Conservation (phyloP, 2,797 vertebrate genomes). For the Halcyon chelicuti region DNA sequence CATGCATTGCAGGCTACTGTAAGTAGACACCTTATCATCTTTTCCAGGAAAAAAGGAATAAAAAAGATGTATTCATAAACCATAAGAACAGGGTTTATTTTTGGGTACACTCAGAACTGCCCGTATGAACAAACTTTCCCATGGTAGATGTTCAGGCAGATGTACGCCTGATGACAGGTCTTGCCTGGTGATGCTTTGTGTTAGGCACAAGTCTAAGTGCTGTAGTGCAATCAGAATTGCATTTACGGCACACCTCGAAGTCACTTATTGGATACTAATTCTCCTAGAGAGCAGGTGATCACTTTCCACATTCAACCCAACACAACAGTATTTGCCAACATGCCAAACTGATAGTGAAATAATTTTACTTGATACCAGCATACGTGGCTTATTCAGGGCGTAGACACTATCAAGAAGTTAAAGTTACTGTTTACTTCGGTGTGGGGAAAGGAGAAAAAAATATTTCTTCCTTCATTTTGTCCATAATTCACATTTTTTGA, state of each 20-base stretch:
- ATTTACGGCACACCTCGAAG: conserved; percentile 13
- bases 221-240: not conserved
- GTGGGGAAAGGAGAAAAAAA: not conserved
- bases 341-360: not conserved
- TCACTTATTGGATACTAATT: conserved; percentile 43
- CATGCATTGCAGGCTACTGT: not conserved
- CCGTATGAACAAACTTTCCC: not conserved
- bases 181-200: not conserved
- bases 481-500: not conserved
- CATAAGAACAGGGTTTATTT: not conserved
- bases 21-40: not conserved
- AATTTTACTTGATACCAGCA: not conserved
- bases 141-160: not conserved
- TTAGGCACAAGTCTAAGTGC: conserved; percentile 22
- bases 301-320: not conserved
- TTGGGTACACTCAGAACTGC: not conserved
- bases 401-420: not conserved
- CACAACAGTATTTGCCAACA: not conserved
- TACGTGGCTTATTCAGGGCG: not conserved
- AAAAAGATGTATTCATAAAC: not conserved
- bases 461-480: not conserved
- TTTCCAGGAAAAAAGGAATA: not conserved
- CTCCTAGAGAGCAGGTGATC: not conserved
- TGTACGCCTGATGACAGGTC: conserved; percentile 1
- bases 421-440: not conserved